Evolutionary conservation across 2,113 vertebrate genomes (phyloP), one percentile per base, ranked within the genome.

Genomic region (Elephantulus edwardii): DNA sequence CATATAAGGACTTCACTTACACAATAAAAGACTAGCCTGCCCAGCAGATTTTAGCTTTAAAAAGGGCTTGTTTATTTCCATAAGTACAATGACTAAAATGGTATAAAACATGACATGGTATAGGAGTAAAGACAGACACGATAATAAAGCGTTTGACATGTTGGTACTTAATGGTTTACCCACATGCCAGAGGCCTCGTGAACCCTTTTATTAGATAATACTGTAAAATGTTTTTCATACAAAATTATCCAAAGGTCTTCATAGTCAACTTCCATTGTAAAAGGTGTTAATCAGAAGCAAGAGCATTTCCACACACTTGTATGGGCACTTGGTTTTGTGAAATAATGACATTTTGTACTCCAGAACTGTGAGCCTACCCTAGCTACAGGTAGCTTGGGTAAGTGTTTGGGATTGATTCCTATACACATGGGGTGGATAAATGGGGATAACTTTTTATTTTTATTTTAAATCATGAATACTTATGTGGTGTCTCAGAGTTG

Each of bases 301-400:
- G 95, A 96, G 95, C 86, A 93, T 72, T 96, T 97, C 91, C 88
- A 95, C 96, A 96, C 95, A 78, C 90, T 95, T 96, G 86, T 91
- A 83, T 92, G 97, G 96, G 86, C 89, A 93, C 17, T 80, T 95
- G 94, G 91, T 93, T 95, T 96, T 95, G 66, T 52, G 12, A 95
- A 93, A 68, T 80, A 40, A 83, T 89, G 90, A 74, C 22, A 4
- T 96, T 96, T 78, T 94, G 71, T 92, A 76, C 86, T 88, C 75
- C 77, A 89, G 93, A 94, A 87, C 33, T 79, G 35, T 82, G 94
- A 91, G 80, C 76, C 79, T 93, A 3, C 90, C 93, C 95, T 94
- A 76, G 96, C 95, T 94, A 93, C 96, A 95, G 83, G 46, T 87
- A 95, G 89, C 93, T 96, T 84, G 94, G 88, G 91, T 84, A 88